Conservation (phyloP, 2,113 vertebrate genomes). For the Pteropus alecto region DNA sequence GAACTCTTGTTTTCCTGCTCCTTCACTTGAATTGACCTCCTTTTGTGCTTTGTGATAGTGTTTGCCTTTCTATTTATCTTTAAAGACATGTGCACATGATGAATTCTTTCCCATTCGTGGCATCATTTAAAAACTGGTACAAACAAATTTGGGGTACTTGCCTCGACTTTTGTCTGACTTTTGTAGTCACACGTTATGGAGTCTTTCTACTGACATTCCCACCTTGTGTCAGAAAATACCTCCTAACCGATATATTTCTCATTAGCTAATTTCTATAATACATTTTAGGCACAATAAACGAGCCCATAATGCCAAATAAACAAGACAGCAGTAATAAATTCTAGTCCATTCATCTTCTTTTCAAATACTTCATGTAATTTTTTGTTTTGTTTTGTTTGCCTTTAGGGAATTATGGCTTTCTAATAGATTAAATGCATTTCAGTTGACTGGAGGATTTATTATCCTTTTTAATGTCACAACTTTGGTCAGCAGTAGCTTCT, state of each 20-base stretch:
- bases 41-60: background rate
- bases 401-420: background rate
- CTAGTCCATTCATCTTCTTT: background rate
- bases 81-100: background rate
- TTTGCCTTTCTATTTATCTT: background rate
- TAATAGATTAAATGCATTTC: background rate
- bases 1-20: background rate
- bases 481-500: background rate
- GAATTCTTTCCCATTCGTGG: background rate
- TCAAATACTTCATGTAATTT: background rate
- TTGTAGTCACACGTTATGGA: background rate
- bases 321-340: background rate
- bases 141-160: background rate
- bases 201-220: background rate
- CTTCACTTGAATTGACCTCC: background rate
- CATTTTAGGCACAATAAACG: background rate
- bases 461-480: background rate
- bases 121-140: background rate
- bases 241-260: background rate
- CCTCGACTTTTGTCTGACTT: background rate
- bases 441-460: background rate
- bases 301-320: conserved; percentile 2
- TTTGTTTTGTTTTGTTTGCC: background rate
- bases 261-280: background rate
- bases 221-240: background rate